Conservation (phyloP, 2,113 vertebrate genomes). For the Petrocephalus microphthalmus region DNA sequence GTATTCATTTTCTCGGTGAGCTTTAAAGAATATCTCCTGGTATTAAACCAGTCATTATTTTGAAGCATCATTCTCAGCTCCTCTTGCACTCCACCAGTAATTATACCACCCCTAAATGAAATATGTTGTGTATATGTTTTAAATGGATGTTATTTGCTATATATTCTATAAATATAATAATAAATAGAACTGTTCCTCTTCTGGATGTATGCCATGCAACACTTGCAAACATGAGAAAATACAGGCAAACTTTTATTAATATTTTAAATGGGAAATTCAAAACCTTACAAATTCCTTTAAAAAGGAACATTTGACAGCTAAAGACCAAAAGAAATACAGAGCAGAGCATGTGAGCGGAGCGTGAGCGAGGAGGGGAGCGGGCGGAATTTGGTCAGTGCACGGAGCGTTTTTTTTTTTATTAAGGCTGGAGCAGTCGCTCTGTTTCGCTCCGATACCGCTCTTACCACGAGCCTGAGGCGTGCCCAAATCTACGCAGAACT, state of each 20-base stretch:
- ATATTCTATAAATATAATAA: neutral
- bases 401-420: no score
- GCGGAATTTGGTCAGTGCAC: no score
- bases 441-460: no score
- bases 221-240: neutral
- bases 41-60: neutral
- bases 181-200: neutral
- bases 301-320: neutral
- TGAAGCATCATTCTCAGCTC: neutral
- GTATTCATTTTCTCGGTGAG: neutral
- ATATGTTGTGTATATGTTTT: neutral
- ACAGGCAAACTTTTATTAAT: neutral
- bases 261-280: neutral
- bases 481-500: no score
- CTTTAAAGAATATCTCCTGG: neutral
- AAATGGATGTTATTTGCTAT: neutral
- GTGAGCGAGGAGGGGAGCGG: no score
- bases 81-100: neutral
- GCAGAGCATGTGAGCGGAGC: neutral
- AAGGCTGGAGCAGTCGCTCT: no score
- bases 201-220: neutral
- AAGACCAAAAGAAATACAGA: neutral
- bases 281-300: neutral
- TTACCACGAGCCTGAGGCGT: no score
- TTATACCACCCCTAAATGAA: neutral